Evolutionary conservation across 2,888 invertebrate genomes (phyloP).

Genomic region (Trichacis sp.): DNA sequence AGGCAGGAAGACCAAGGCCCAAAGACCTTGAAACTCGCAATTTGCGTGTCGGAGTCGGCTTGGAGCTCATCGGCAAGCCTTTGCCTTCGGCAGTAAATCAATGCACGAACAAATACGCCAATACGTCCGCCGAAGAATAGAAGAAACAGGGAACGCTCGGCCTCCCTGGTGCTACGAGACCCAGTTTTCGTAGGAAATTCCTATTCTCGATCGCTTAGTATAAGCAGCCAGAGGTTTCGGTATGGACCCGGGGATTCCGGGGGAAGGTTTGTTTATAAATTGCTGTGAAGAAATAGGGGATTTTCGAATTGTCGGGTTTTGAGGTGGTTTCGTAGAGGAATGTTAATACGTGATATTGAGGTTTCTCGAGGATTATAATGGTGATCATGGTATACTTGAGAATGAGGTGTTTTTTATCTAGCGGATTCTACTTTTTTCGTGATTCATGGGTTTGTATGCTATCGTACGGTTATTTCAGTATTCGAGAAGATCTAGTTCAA

Average conservation of each 20-base stretch:
- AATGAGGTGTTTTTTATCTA: too few relatives aligned
- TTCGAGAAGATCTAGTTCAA: too few relatives aligned
- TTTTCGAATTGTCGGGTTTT: too few relatives aligned
- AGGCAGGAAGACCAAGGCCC: conserved; percentile 29
- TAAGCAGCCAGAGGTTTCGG: not conserved
- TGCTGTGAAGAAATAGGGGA: too few relatives aligned
- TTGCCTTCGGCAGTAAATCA: conserved; percentile 62
- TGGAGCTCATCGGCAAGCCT: conserved; percentile 48
- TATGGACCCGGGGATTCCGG: not conserved
- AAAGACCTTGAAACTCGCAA: conserved; percentile 62
- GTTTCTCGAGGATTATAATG: too few relatives aligned
- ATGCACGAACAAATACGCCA: conserved; percentile 46
- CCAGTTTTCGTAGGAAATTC: not conserved
- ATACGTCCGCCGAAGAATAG: conserved; percentile 38
- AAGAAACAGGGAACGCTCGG: conserved; percentile 15
- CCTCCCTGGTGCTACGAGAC: not conserved
- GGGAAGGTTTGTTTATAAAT: too few relatives aligned
- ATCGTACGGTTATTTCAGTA: too few relatives aligned
- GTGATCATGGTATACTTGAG: too few relatives aligned
- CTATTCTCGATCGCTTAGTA: not conserved
- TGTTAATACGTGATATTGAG: too few relatives aligned
- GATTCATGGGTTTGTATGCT: too few relatives aligned
- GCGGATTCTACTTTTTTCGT: too few relatives aligned
- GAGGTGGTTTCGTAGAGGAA: too few relatives aligned
- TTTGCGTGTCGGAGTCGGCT: conserved; percentile 53